Percentiles rank a stretch among this genome's conserved stretches.
Conservation (phyloP, 30 jellyfish, hydroid and myxozoan genomes). For the Cassiopea andromeda region DNA sequence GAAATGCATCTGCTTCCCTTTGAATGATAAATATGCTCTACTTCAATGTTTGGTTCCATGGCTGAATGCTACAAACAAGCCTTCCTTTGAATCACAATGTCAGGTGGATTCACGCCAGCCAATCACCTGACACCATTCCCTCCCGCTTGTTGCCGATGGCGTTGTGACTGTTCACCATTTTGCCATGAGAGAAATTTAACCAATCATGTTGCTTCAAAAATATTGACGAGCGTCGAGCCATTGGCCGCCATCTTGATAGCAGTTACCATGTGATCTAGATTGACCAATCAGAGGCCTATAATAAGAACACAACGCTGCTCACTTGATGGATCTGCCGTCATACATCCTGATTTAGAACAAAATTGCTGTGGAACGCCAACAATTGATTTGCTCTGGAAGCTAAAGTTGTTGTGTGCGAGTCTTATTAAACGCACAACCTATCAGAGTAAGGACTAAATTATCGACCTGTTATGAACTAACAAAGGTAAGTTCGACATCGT, state of each 20-base stretch:
- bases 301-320: constrained; percentile 74
- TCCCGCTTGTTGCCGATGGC: constrained; percentile 29
- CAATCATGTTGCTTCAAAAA: background rate
- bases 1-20: constrained; percentile 45
- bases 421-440: background rate
- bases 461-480: constrained; percentile 10
- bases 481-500: constrained; percentile 19
- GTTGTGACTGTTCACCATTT: background rate
- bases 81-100: constrained; percentile 6
- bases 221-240: constrained; percentile 25
- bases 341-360: constrained; percentile 80
- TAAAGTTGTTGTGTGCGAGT: background rate
- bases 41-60: constrained; percentile 19
- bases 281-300: constrained; percentile 43
- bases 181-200: background rate
- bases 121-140: background rate
- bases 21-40: constrained; percentile 10
- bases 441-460: background rate
- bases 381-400: background rate
- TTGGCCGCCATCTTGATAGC: constrained; percentile 61
- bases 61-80: constrained; percentile 64
- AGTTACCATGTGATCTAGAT: constrained; percentile 51
- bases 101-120: constrained; percentile 12
- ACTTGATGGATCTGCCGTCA: constrained; percentile 82
- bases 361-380: constrained; percentile 43